Evolutionary conservation across 2,113 vertebrate genomes (phyloP), one percentile per base, ranked within the genome.

Genomic region (Ariopsis seemanni): DNA sequence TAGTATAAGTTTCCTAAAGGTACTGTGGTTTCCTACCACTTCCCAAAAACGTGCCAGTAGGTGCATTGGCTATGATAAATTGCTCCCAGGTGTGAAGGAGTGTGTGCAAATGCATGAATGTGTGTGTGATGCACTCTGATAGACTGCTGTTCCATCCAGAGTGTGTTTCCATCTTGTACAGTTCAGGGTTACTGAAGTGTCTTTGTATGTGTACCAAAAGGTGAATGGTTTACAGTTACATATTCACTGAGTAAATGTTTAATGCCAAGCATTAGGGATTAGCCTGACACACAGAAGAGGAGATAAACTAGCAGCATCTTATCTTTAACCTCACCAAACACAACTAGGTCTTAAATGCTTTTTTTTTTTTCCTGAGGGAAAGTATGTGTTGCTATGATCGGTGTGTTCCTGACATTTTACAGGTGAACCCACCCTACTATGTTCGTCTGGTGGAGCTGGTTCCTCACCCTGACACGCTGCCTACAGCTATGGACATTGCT

Each of bases 351-450:
- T 65, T 7, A 65, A 78, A 57, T 77, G 60, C 10, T 18, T 30
- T 60, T 22, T n/a, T 22, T n/a, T 83, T 58, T 86, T 65, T 15
- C 22, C 17, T 18, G 63, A 42, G 53, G 18, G 15, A 63, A 60
- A 10, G 18, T 6, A 2, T 53, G 65, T 34, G 53, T 65, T 63
- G 0, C 22, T 50, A 48, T 74, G 34, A 83, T 62, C 5, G 5
- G 9, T 30, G 6, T 48, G 27, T 20, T 62, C 25, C 1, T 30
- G 2, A 7, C n/a, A 20, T 84, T 84, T 15, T 79, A 58, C 86
- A 99, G 98, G 98, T 99, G 77, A 99, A 99, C 90, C 98, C 98
- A 0, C 97, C 97, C 0, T 99, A 99, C 89, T 96, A 95, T 22
- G 95, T 99, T 18, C 97, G 96, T 0, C 92, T 99, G 94, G 97